A percentile compares a stretch with the other conserved stretches of the same genome.
Conservation (phyloP, 1,140 invertebrate species). For the Drosophila virilis region DNA sequence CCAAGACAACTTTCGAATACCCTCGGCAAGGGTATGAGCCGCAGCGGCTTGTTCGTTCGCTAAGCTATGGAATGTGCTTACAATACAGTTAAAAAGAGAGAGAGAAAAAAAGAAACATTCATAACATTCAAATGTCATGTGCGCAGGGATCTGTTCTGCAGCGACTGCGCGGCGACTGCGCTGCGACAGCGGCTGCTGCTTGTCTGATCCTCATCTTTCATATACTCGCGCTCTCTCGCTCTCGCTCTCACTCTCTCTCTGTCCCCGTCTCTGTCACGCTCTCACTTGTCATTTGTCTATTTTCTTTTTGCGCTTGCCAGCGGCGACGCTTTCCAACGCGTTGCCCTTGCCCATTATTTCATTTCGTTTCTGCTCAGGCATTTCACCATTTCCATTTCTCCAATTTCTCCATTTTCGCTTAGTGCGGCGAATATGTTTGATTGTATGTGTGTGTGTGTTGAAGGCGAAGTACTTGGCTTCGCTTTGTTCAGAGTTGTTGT, state of each 20-base stretch:
- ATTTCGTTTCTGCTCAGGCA: slow-evolving; percentile 39
- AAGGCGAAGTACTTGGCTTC: slow-evolving; percentile 40
- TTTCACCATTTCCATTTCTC: slow-evolving; percentile 65
- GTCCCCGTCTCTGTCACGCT: slow-evolving; percentile 12
- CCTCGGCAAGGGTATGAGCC: neutral
- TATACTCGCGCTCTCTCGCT: neutral
- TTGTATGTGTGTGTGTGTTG: slow-evolving; percentile 2
- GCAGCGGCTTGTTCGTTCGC: neutral
- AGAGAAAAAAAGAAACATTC: slow-evolving; percentile 2
- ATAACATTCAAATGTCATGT: slow-evolving; percentile 17
- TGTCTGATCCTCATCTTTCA: slow-evolving; percentile 29
- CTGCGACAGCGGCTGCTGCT: slow-evolving; percentile 2
- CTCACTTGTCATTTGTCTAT: slow-evolving; percentile 34
- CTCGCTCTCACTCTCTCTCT: slow-evolving; percentile 11
- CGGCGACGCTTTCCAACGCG: slow-evolving; percentile 31
- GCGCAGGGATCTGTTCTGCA: slow-evolving; percentile 27
- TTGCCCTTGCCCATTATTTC: slow-evolving; percentile 48
- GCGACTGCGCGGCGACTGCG: neutral
- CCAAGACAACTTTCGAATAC: neutral
- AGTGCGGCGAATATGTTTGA: slow-evolving; percentile 32
- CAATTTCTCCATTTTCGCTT: slow-evolving; percentile 67
- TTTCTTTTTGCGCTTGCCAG: slow-evolving; percentile 2
- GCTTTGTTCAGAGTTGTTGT: slow-evolving; percentile 51
- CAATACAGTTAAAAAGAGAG: neutral
- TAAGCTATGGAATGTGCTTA: slow-evolving; percentile 19